Base-by-base conservation (phyloP, 2,888 invertebrate genomes). In the Oithona nana region DNA sequence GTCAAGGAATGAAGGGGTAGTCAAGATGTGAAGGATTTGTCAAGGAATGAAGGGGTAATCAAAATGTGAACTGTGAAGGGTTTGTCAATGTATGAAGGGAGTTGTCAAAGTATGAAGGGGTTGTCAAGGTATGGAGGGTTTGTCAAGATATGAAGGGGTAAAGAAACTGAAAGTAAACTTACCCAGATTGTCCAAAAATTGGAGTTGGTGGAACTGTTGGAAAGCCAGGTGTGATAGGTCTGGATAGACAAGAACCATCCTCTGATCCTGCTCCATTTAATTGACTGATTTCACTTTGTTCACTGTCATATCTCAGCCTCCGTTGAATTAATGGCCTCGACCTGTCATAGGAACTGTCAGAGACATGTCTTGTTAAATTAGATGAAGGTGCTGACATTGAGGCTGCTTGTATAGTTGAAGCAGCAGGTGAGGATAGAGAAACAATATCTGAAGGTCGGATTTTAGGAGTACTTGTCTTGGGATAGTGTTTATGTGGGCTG, bases 181-280 rank as follows among this genome's bases (percentile, higher is more conserved):
- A n/a, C n/a, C n/a, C n/a, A 55, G 82, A 79, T 70, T 85, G 84
- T 70, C 85, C 86, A 67, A 82, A 83, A 76, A 85, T 86, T 16
- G 89, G 90, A 6, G 89, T 90, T 69, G 88, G 82, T 64, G 89
- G 88, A 70, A 86, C 85, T 63, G 89, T 88, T 65, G 94, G 93
- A 77, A 94, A 94, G 63, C 87, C 86, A 52, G 94, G 93, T 26
- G 93, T 93, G 72, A 88, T 87, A 28, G 89, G 87, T 65, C 88
- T 24, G 22, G 54, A 54, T 28, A n/a, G 13, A 4, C 28, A 54
- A 39, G 20, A 13, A n/a, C 29, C 29, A 11, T 39, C 30, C 30
- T 39, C 22, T n/a, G n/a, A n/a, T 29, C 20, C 20, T 20, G 16
- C 24, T 55, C 24, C 28, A 22, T n/a, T 26, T 28, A 55, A 28